Evolutionary conservation across 2,888 invertebrate genomes (phyloP).

Genomic region (Drosophila yooni): DNA sequence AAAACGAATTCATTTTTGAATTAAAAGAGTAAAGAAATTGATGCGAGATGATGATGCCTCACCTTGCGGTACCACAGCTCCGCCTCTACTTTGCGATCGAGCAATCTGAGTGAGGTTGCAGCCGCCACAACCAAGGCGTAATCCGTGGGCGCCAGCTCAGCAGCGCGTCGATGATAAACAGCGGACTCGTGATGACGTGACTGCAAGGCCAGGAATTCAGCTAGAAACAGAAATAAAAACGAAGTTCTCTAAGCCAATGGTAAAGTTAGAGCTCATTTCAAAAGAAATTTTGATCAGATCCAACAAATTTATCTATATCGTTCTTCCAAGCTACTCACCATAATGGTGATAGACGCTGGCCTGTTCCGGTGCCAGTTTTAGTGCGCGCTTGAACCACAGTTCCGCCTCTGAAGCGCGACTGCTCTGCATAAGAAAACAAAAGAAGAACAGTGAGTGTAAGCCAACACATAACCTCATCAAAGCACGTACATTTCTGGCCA

Average conservation of each 20-base stretch:
- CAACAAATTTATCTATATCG: not conserved
- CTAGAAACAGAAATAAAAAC: conserved; percentile 86
- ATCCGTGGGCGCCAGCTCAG: conserved; percentile 91
- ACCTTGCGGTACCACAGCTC: conserved; percentile 95
- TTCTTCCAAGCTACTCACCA: conserved; percentile 87
- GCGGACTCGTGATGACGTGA: conserved; percentile 93
- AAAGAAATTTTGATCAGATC: not conserved
- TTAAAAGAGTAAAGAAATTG: not conserved
- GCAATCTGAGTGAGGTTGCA: conserved; percentile 94
- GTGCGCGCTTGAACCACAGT: conserved; percentile 94
- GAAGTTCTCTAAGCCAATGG: conserved; percentile 2
- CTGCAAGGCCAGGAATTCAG: conserved; percentile 93
- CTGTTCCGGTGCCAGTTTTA: conserved; percentile 92
- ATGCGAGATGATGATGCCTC: conserved; percentile 29
- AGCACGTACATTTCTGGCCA: conserved; percentile 93
- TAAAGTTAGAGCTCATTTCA: not conserved
- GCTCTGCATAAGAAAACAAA: conserved; percentile 86
- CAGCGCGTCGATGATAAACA: conserved; percentile 91
- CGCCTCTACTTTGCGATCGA: conserved; percentile 92
- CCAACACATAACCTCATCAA: not conserved
- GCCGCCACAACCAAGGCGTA: conserved; percentile 94
- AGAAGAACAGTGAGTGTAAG: not conserved
- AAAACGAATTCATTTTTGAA: not conserved
- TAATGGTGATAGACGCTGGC: conserved; percentile 95
- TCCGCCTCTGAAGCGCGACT: conserved; percentile 94